A percentile compares a stretch with the other conserved stretches of the same genome.
Evolutionary conservation across 2,113 vertebrate species (phyloP).

Genomic region (Lasiurus cinereus): DNA sequence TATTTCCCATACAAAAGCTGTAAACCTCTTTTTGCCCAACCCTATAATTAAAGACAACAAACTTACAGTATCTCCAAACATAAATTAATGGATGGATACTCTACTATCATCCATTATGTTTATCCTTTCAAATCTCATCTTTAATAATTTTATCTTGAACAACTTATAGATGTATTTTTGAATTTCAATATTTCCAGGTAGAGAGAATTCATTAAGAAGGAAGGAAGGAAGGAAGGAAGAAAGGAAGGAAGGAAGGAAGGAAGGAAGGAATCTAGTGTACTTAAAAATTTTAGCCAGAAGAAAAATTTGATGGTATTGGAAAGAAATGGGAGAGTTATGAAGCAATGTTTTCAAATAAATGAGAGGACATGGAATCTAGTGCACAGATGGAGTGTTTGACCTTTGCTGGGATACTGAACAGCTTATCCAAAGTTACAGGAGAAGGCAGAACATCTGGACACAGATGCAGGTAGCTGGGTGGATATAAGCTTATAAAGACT

Average conservation of each 20-base stretch:
- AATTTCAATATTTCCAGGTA: background rate
- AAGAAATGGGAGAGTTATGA: background rate
- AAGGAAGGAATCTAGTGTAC: background rate
- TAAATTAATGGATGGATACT: background rate
- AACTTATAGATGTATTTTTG: background rate
- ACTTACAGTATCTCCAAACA: background rate
- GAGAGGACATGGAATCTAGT: background rate
- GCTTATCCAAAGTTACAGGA: background rate
- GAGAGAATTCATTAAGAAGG: background rate
- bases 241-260: background rate
- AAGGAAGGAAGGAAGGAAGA: background rate
- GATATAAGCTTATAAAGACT: background rate
- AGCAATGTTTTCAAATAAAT: background rate
- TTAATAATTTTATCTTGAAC: slow-evolving; percentile 27
- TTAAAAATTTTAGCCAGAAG: background rate
- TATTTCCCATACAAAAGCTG: background rate
- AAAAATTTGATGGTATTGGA: background rate
- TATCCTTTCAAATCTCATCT: slow-evolving; percentile 5
- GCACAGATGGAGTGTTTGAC: background rate
- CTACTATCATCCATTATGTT: background rate
- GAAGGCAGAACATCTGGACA: background rate
- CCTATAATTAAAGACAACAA: background rate
- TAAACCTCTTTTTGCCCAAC: background rate
- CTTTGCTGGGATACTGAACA: background rate
- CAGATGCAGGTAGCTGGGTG: background rate